These are phyloP conservation scores for Eristalis intricaria DNA, from an alignment of 2,888 invertebrate genomes.

Conservation along the genomic window DNA sequence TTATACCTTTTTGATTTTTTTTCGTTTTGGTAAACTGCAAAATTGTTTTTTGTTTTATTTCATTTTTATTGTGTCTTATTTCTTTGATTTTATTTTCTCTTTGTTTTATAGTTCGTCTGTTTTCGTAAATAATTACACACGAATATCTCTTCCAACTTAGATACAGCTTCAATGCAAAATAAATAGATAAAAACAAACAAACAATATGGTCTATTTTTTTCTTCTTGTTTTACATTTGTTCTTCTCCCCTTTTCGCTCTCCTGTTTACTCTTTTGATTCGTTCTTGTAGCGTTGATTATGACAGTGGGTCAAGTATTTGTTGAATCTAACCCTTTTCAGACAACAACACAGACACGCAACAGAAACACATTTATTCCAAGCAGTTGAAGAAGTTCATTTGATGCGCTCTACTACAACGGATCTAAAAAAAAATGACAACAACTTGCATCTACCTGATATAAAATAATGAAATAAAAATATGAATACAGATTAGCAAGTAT, in stretches of 20 bases:
- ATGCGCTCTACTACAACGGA: too few relatives aligned
- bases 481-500: too few relatives aligned
- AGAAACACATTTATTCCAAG: too few relatives aligned
- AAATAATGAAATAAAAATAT: too few relatives aligned
- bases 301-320: too few relatives aligned
- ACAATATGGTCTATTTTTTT: conserved; percentile 6
- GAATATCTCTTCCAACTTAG: conserved; percentile 21
- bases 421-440: too few relatives aligned
- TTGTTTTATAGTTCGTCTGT: background rate
- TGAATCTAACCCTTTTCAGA: too few relatives aligned
- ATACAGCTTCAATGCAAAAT: background rate
- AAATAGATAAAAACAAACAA: background rate
- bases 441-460: too few relatives aligned
- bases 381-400: too few relatives aligned
- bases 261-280: background rate
- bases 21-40: background rate
- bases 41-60: conserved; percentile 68
- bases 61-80: conserved; percentile 37
- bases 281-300: too few relatives aligned
- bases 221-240: background rate
- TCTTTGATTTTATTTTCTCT: conserved; percentile 10
- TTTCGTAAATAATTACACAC: background rate
- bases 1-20: conserved; percentile 6
- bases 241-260: background rate
- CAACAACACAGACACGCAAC: too few relatives aligned